Evolutionary conservation across 2,113 vertebrate species (phyloP).

Genomic region (Tenrec ecaudatus): DNA sequence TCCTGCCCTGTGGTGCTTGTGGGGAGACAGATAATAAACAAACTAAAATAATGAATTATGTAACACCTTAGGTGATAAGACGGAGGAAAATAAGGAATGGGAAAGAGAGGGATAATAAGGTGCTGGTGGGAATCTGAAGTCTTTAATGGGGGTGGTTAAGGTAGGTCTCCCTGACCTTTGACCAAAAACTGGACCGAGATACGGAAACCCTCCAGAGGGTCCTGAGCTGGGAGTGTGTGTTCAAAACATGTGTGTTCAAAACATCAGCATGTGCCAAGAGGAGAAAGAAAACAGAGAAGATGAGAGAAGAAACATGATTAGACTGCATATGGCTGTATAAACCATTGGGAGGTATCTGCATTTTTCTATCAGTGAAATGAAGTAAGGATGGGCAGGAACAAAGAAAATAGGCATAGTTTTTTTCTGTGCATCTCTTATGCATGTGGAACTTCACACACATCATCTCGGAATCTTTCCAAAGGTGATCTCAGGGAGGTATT

Average conservation of each 20-base stretch:
- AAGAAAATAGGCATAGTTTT: not conserved
- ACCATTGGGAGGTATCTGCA: not conserved
- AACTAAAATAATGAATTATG: not conserved
- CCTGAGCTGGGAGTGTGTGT: not conserved
- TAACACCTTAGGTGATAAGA: not conserved
- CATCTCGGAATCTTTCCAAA: not conserved
- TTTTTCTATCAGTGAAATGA: not conserved
- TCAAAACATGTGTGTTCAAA: too few species aligned
- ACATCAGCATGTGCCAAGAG: not conserved
- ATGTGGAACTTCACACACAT: not conserved
- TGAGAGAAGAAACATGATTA: not conserved
- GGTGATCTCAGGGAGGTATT: not conserved
- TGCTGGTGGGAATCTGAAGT: not conserved
- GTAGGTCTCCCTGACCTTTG: not conserved
- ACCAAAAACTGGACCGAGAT: not conserved
- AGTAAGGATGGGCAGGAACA: not conserved
- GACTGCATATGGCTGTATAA: not conserved
- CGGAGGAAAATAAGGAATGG: too few species aligned
- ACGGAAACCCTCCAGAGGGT: not conserved
- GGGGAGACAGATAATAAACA: not conserved
- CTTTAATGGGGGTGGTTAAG: not conserved
- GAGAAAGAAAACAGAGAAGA: not conserved
- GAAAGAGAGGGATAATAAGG: not conserved
- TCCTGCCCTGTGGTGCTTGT: not conserved
- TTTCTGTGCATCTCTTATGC: not conserved